phyloP scores from a whole-genome alignment of 2,888 invertebrate genomes.

The Drosophila hamatofila region DNA sequence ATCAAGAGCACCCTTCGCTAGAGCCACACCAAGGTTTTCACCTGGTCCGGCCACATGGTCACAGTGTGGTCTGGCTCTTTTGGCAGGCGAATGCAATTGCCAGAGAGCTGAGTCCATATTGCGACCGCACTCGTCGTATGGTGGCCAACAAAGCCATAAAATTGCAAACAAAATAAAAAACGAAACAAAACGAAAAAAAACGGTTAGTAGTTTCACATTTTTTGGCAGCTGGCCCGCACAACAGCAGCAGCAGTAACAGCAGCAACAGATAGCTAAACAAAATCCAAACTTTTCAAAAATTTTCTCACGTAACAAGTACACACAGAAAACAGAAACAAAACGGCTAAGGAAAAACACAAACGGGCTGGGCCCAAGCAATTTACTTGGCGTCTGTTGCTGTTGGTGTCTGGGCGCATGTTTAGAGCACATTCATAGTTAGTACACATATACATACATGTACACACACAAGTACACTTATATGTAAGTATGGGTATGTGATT shows the following conservation, averaged over 20 bases:
- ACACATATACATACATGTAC: neutral
- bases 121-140: conserved; percentile 23
- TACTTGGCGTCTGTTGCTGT: conserved; percentile 45
- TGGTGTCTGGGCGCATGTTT: conserved; percentile 45
- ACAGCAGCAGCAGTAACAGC: conserved; percentile 21
- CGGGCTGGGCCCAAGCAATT: conserved; percentile 63
- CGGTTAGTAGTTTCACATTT: conserved; percentile 66
- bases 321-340: conserved; percentile 46
- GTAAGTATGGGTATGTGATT: conserved; percentile 40
- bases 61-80: conserved; percentile 44
- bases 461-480: neutral
- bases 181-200: conserved; percentile 40
- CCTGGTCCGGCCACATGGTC: conserved; percentile 57
- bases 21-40: conserved; percentile 58
- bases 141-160: conserved; percentile 53
- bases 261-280: conserved; percentile 43
- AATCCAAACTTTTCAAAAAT: conserved; percentile 67
- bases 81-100: conserved; percentile 60
- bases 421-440: conserved; percentile 22
- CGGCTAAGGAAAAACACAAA: conserved; percentile 45
- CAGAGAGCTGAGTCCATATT: conserved; percentile 33
- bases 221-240: conserved; percentile 60
- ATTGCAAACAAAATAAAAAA: conserved; percentile 39
- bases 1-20: conserved; percentile 59
- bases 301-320: conserved; percentile 80